These are phyloP conservation scores for Mythimna lalbum DNA, from an alignment of 2,888 invertebrate genomes.

Conservation along the genomic window DNA sequence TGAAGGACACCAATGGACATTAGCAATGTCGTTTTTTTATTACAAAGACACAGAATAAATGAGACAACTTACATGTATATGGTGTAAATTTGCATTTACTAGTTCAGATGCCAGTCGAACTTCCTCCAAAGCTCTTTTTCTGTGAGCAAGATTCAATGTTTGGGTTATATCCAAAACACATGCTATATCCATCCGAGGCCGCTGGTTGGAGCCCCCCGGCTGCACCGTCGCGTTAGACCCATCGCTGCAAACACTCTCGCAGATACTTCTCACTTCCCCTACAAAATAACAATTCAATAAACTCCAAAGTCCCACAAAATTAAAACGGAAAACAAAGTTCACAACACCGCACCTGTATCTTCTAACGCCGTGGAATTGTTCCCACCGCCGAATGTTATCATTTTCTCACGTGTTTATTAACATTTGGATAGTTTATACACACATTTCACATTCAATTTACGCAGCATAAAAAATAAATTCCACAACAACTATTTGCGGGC, in stretches of 20 bases:
- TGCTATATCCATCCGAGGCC: conserved; percentile 96
- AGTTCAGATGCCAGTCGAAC: conserved; percentile 94
- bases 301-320: conserved; percentile 68
- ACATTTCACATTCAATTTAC: conserved; percentile 76
- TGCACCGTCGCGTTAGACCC: conserved; percentile 89
- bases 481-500: conserved; percentile 77
- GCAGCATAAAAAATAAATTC: conserved; percentile 75
- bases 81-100: conserved; percentile 95
- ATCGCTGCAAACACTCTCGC: conserved; percentile 89
- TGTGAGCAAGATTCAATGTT: conserved; percentile 93
- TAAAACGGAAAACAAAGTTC: conserved; percentile 71
- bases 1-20: conserved; percentile 47
- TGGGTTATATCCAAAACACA: conserved; percentile 96
- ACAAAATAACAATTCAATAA: conserved; percentile 66
- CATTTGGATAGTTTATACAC: conserved; percentile 82
- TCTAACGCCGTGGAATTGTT: conserved; percentile 83
- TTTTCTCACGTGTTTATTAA: conserved; percentile 81
- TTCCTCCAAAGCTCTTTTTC: conserved; percentile 96
- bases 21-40: background rate
- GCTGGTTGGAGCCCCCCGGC: conserved; percentile 80
- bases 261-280: conserved; percentile 89
- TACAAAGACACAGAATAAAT: background rate
- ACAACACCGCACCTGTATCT: conserved; percentile 81
- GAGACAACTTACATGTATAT: conserved; percentile 93
- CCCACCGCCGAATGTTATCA: conserved; percentile 87